These are phyloP conservation scores for Thalassoma bifasciatum DNA, from an alignment of 2,113 vertebrate genomes.

Conservation along the genomic window DNA sequence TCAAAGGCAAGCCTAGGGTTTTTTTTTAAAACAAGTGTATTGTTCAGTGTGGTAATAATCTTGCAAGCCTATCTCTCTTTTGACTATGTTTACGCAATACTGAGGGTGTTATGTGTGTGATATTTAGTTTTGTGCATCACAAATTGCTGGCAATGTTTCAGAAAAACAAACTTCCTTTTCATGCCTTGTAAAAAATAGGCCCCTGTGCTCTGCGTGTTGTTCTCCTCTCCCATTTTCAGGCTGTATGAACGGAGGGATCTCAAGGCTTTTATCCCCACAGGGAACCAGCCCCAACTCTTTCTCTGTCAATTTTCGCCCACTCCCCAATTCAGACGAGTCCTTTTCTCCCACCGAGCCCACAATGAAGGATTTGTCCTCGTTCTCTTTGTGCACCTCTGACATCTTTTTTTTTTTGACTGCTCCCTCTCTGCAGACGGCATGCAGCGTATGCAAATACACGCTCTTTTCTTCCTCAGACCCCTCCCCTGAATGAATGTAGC, in stretches of 20 bases:
- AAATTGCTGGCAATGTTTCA: constrained; percentile 57
- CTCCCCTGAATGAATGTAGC: constrained; percentile 75
- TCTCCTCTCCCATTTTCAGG: constrained; percentile 78
- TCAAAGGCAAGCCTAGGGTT: background rate
- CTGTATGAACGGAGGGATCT: constrained; percentile 75
- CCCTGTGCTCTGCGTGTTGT: constrained; percentile 70
- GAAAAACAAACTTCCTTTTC: constrained; percentile 79
- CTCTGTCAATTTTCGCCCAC: constrained; percentile 84
- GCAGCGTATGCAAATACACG: constrained; percentile 81
- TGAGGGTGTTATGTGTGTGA: constrained; percentile 15
- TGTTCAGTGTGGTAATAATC: background rate
- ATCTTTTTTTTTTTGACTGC: constrained; percentile 79
- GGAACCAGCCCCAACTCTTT: constrained; percentile 80
- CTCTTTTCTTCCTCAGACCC: constrained; percentile 73
- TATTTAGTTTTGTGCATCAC: constrained; percentile 32
- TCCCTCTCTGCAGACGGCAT: constrained; percentile 81
- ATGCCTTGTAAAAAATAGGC: constrained; percentile 55
- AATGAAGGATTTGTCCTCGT: constrained; percentile 82
- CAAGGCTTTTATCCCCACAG: constrained; percentile 81
- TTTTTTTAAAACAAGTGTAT: constrained; percentile 4
- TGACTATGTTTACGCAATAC: constrained; percentile 38
- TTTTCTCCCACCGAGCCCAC: constrained; percentile 78
- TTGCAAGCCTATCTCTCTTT: constrained; percentile 1
- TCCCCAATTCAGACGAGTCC: constrained; percentile 79
- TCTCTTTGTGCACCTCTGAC: constrained; percentile 82